phyloP scores from a whole-genome alignment of 2,797 vertebrate species.

The Todus mexicanus region DNA sequence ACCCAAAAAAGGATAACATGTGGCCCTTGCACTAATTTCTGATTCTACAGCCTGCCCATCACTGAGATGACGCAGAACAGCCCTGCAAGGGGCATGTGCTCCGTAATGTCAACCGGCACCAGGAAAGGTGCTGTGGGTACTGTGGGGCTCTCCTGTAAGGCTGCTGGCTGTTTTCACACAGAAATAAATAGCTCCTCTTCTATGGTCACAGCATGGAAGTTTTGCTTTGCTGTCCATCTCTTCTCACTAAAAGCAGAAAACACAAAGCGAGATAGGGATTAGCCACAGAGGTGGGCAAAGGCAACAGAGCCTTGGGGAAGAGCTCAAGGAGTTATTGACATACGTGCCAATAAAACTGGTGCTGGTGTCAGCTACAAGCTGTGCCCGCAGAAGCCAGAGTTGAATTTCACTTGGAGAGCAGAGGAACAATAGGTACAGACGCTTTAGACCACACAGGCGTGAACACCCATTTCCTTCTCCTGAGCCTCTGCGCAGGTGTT shows the following conservation, averaged over 20 bases:
- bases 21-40: not conserved
- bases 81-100: not conserved
- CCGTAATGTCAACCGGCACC: not conserved
- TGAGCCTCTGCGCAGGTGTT: slow-evolving; percentile 9
- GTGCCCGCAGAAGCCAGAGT: not conserved
- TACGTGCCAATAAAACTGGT: not conserved
- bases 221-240: slow-evolving; percentile 41
- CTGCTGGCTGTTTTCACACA: slow-evolving; percentile 30
- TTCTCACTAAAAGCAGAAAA: slow-evolving; percentile 38
- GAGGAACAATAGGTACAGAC: not conserved
- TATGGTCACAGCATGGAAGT: slow-evolving; percentile 33
- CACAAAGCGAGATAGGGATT: not conserved
- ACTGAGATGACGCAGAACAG: not conserved
- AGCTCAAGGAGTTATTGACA: not conserved
- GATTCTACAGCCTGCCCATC: not conserved
- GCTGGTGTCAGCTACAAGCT: not conserved
- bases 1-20: not conserved
- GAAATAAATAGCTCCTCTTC: slow-evolving; percentile 39
- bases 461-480: slow-evolving; percentile 11
- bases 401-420: not conserved
- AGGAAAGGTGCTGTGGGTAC: not conserved
- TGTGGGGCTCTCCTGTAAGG: not conserved
- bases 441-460: not conserved
- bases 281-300: not conserved
- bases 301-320: slow-evolving; percentile 1